These are phyloP conservation scores for Limnothrissa miodon DNA, from an alignment of 2,113 vertebrate genomes.

Conservation along the genomic window DNA sequence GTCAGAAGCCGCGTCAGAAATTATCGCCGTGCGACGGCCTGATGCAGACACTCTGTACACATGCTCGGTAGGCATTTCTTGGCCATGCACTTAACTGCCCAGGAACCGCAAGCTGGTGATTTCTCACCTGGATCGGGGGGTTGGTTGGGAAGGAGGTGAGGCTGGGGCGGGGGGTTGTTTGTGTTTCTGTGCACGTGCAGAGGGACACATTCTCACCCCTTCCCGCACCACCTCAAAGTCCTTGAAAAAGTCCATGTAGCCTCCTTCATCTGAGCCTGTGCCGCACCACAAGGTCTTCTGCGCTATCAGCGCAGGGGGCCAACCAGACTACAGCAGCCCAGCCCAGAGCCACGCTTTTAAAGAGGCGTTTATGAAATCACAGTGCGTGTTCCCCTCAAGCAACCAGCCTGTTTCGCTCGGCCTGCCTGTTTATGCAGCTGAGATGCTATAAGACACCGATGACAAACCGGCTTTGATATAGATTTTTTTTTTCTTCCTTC, in stretches of 20 bases:
- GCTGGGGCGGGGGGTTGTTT: background rate
- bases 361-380: background rate
- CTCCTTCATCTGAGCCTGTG: background rate
- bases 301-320: background rate
- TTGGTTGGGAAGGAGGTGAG: too few relatives aligned
- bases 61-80: conserved; percentile 17
- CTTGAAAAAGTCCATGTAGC: background rate
- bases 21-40: background rate
- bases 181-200: background rate
- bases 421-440: conserved; percentile 5
- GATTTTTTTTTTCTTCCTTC: background rate
- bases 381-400: background rate
- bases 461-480: conserved; percentile 9
- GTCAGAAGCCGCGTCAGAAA: conserved; percentile 43
- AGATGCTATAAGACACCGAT: conserved; percentile 2
- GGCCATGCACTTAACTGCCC: background rate
- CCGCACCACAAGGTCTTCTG: background rate
- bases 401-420: background rate
- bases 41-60: conserved; percentile 16
- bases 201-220: background rate
- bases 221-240: background rate
- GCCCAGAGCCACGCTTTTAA: background rate
- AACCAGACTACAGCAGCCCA: background rate
- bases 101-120: background rate
- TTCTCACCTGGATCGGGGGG: background rate